phyloP scores from a whole-genome alignment of 1,140 invertebrate species.

The Meteorus sp. region DNA sequence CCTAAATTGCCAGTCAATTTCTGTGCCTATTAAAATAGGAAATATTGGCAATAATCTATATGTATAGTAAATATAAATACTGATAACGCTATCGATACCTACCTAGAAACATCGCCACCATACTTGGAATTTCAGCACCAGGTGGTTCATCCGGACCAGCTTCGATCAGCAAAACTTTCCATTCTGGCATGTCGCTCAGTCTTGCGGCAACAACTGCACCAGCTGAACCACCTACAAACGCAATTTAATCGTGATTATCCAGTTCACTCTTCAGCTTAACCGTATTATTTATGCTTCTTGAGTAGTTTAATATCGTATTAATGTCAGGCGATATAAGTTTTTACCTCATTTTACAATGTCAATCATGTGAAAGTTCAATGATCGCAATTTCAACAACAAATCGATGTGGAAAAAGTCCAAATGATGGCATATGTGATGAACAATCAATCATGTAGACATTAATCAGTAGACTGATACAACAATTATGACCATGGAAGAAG shows the following conservation, averaged over 20 bases:
- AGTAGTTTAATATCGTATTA: too few relatives aligned
- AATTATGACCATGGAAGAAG: too few relatives aligned
- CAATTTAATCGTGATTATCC: not conserved
- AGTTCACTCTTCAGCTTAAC: too few relatives aligned
- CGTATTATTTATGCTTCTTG: too few relatives aligned
- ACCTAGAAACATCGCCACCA: slow-evolving; percentile 80
- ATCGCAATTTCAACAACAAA: too few relatives aligned
- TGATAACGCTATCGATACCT: slow-evolving; percentile 39
- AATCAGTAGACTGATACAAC: too few relatives aligned
- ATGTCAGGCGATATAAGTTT: too few relatives aligned
- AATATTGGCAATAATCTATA: slow-evolving; percentile 5
- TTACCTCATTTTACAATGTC: too few relatives aligned
- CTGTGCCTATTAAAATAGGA: slow-evolving; percentile 55
- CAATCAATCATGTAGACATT: too few relatives aligned
- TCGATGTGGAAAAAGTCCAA: too few relatives aligned
- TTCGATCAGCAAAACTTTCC: slow-evolving; percentile 62
- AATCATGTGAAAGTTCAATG: too few relatives aligned
- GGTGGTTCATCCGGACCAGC: slow-evolving; percentile 77
- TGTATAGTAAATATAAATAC: slow-evolving; percentile 19
- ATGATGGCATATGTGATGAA: too few relatives aligned
- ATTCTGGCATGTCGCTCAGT: slow-evolving; percentile 62
- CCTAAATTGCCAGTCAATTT: slow-evolving; percentile 84
- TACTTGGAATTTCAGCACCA: slow-evolving; percentile 77
- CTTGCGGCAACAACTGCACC: slow-evolving; percentile 73
- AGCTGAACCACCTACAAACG: slow-evolving; percentile 57